phyloP scores from a whole-genome alignment of 2,797 vertebrate species.

The Takifugu rubripes region DNA sequence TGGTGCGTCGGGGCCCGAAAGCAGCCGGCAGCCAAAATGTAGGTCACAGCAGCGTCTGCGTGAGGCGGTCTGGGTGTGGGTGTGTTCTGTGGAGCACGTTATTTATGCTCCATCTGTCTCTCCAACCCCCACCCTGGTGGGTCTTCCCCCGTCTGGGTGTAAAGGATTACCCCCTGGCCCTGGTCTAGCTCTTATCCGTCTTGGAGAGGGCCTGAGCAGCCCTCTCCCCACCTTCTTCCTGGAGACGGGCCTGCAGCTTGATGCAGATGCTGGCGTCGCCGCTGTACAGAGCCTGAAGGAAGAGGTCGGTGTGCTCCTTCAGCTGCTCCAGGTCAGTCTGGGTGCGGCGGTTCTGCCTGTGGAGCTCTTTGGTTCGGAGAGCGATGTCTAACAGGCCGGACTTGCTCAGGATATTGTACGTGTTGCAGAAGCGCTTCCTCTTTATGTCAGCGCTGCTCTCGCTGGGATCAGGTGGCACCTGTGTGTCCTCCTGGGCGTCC shows the following conservation, averaged over 20 bases:
- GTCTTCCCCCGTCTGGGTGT: constrained; percentile 20
- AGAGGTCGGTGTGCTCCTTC: constrained; percentile 82
- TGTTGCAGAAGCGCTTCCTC: constrained; percentile 89
- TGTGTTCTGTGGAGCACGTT: constrained; percentile 37
- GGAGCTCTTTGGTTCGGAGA: constrained; percentile 90
- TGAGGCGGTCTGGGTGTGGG: constrained; percentile 19
- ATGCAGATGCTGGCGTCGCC: constrained; percentile 78
- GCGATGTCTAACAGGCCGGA: constrained; percentile 90
- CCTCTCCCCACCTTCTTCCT: constrained; percentile 46
- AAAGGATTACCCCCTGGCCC: constrained; percentile 22
- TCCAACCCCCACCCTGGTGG: constrained; percentile 9
- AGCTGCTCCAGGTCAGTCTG: constrained; percentile 85
- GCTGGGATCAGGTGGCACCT: not conserved
- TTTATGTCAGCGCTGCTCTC: constrained; percentile 64
- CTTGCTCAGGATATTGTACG: constrained; percentile 84
- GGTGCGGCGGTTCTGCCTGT: constrained; percentile 86
- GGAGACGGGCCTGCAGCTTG: constrained; percentile 78
- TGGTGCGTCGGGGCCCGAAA: constrained; percentile 40
- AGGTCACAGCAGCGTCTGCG: constrained; percentile 50
- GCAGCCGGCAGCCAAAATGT: constrained; percentile 50
- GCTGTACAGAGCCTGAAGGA: constrained; percentile 79
- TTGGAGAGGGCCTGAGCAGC: constrained; percentile 26
- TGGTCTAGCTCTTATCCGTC: constrained; percentile 43
- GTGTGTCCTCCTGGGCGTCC: not conserved
- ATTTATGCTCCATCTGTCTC: constrained; percentile 53